Evolutionary conservation across 2,888 invertebrate species (phyloP).

Genomic region (Archips xylosteana): DNA sequence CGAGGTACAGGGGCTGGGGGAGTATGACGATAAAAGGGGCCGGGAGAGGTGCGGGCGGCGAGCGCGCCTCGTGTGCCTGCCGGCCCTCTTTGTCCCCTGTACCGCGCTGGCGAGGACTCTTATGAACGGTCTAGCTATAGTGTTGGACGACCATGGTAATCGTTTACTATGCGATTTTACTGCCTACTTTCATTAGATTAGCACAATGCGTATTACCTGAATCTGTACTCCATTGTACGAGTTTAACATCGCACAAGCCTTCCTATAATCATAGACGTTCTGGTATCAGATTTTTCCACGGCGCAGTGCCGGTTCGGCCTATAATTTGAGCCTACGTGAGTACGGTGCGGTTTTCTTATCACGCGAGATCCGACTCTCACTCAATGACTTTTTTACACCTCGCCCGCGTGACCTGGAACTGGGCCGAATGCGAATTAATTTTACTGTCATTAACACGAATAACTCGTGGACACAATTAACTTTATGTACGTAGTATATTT

Average conservation of each 20-base stretch:
- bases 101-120: too few relatives aligned
- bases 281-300: constrained; percentile 33
- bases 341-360: constrained; percentile 24
- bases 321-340: constrained; percentile 26
- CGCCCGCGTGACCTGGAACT: constrained; percentile 39
- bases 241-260: constrained; percentile 12
- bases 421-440: constrained; percentile 42
- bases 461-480: constrained; percentile 38
- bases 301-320: constrained; percentile 17
- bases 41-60: too few relatives aligned
- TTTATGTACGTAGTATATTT: constrained; percentile 21
- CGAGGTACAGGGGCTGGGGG: too few relatives aligned
- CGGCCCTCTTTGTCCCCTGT: too few relatives aligned
- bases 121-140: too few relatives aligned
- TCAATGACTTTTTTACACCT: constrained; percentile 36
- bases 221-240: constrained; percentile 20
- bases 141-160: constrained; percentile 2
- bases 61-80: too few relatives aligned
- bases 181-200: too few relatives aligned
- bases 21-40: too few relatives aligned
- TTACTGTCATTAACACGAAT: constrained; percentile 44
- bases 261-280: constrained; percentile 28
- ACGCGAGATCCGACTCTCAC: constrained; percentile 40
- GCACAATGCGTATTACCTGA: not conserved
- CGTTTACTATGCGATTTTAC: not conserved